Evolutionary conservation across 2,113 vertebrate genomes (phyloP), one percentile per base, ranked within the genome.

Genomic region (Rhabdomys dilectus): DNA sequence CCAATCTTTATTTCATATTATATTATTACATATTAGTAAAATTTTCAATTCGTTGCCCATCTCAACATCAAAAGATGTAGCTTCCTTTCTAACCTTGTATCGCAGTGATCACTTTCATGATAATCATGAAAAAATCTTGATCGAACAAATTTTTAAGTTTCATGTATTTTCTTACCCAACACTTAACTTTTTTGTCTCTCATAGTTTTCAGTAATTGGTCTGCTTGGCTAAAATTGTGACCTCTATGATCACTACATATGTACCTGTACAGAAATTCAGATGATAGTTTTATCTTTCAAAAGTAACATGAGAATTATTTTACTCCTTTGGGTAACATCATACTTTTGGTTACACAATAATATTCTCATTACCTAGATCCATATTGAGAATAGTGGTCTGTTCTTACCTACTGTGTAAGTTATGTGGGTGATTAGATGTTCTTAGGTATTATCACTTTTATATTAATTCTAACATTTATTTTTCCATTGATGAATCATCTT

Each of bases 391-490:
- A 3, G 34, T 39, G 3, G 1, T 70, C 7, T 62, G 21, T 51
- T 51, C 48, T 24, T 88, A 5, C 0, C 51, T 4, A 36, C 1
- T 6, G 13, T 34, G 22, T 26, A 34, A 24, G 1, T 11, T 1
- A 9, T 77, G 2, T 75, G 11, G 31, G 16, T 22, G 60, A 48
- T 13, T 56, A 26, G 26, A 0, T 11, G 64, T 26, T 26, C 7
- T 75, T 88, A 66, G 0, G 4, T 36, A 2, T 51, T 66, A 88
- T 6, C 26, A 12, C 9, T 13, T 7, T 56, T 64, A 5, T 58
- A 3, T 87, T 1, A 72, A 31, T 53, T 4, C 4, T 76, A 31
- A 34, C 36, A 3, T 29, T 80, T 73, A 4, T 3, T 8, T 66
- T 94, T 56, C 64, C 64, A 29, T 75, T 60, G 4, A 11, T 56